phyloP scores from a whole-genome alignment of 2,888 invertebrate species.

The Meta bourneti region DNA sequence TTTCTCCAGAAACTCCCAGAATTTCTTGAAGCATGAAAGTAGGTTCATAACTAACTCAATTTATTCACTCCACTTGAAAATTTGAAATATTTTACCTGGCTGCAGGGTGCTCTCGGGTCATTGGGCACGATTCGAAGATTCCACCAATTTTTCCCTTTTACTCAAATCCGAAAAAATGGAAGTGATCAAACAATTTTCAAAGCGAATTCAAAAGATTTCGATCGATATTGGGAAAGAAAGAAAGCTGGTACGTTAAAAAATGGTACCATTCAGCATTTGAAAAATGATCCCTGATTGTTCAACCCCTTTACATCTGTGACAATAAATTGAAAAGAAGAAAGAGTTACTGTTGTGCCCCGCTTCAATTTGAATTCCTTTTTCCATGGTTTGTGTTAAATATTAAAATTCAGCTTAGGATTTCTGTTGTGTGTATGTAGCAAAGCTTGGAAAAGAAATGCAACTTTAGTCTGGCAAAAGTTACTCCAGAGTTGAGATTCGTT shows the following conservation, averaged over 20 bases:
- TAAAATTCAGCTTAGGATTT: neutral
- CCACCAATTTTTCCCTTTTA: neutral
- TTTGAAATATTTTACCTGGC: conserved; percentile 3
- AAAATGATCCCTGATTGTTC: neutral
- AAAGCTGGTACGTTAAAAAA: neutral
- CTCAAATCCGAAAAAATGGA: neutral
- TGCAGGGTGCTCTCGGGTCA: neutral
- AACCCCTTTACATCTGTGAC: neutral
- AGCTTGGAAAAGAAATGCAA: too few species aligned
- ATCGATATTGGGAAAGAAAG: neutral
- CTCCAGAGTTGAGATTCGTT: too few species aligned
- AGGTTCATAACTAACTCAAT: conserved; percentile 27
- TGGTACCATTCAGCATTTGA: neutral
- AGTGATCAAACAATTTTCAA: neutral
- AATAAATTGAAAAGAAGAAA: neutral
- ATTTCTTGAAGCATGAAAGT: neutral
- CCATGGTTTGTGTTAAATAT: neutral
- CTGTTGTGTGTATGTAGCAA: too few species aligned
- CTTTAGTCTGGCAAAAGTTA: too few species aligned
- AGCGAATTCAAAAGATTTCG: neutral
- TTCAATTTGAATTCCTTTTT: neutral
- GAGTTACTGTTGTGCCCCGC: neutral
- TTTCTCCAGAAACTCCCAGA: neutral
- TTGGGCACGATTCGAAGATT: neutral
- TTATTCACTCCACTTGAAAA: neutral